Evolutionary conservation across 2,888 invertebrate genomes (phyloP).

Genomic region (Cantharis nigra): DNA sequence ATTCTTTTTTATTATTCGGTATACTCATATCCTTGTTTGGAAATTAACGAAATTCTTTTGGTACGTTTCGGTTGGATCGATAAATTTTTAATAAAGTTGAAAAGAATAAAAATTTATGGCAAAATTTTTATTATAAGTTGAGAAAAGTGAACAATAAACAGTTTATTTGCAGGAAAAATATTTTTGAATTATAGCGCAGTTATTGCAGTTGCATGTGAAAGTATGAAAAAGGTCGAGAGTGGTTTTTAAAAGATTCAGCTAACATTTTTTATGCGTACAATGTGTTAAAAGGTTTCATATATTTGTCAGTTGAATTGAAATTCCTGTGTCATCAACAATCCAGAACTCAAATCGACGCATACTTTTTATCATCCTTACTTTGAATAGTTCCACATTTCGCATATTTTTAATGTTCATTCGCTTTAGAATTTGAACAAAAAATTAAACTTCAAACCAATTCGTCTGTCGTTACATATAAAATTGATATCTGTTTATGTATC

Average conservation of each 20-base stretch:
- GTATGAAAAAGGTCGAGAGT: neutral
- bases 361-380: neutral
- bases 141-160: neutral
- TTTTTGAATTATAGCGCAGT: neutral
- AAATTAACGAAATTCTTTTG: neutral
- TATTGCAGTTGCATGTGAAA: neutral
- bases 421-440: neutral
- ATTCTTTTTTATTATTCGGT: too few relatives aligned
- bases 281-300: neutral
- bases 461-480: neutral
- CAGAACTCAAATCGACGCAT: neutral
- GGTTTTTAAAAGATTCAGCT: neutral
- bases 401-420: neutral
- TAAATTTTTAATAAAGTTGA: neutral
- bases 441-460: neutral
- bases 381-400: neutral
- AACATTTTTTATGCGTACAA: neutral
- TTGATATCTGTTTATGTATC: neutral
- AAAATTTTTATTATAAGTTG: neutral
- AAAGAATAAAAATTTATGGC: neutral
- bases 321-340: neutral
- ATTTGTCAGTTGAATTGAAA: neutral
- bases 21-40: too few relatives aligned
- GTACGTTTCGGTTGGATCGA: neutral
- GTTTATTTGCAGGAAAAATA: neutral